These are phyloP conservation scores for Cheilosia soror DNA, from an alignment of 2,888 invertebrate genomes.

Conservation along the genomic window DNA sequence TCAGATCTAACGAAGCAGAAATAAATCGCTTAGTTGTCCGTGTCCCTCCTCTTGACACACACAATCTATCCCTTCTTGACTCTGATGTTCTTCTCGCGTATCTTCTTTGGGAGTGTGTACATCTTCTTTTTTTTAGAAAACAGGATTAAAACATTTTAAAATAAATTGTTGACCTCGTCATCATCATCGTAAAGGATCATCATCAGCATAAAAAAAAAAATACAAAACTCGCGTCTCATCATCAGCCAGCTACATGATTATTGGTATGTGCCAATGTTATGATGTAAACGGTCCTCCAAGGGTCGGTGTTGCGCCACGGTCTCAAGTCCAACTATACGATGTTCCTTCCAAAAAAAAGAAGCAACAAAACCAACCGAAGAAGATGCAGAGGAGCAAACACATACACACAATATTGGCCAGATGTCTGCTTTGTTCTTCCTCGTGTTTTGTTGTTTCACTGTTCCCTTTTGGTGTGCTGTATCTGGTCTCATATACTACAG, in stretches of 20 bases:
- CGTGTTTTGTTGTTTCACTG: constrained; percentile 30
- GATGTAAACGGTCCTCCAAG: constrained; percentile 62
- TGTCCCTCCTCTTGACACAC: constrained; percentile 69
- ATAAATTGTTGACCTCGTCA: constrained; percentile 74
- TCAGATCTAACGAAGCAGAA: constrained; percentile 78
- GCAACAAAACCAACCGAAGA: constrained; percentile 5
- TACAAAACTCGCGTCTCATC: constrained; percentile 28
- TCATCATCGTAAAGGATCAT: constrained; percentile 63
- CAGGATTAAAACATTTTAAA: constrained; percentile 62
- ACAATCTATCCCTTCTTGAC: constrained; percentile 57
- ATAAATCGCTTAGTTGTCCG: constrained; percentile 76
- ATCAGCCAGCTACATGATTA: constrained; percentile 59
- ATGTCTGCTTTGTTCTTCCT: constrained; percentile 62
- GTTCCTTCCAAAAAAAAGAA: constrained; percentile 23
- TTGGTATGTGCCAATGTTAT: constrained; percentile 75
- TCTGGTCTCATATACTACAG: constrained; percentile 10
- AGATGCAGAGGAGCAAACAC: constrained; percentile 29
- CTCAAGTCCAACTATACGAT: constrained; percentile 10
- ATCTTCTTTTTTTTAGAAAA: constrained; percentile 50
- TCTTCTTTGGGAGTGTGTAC: constrained; percentile 7
- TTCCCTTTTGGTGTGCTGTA: constrained; percentile 17
- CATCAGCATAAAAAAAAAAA: constrained; percentile 17
- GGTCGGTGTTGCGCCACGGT: constrained; percentile 23
- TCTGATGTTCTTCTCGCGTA: constrained; percentile 21
- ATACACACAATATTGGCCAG: constrained; percentile 60